These are phyloP conservation scores for Bagarius yarrelli DNA, from an alignment of 2,113 vertebrate species.

Conservation along the genomic window DNA sequence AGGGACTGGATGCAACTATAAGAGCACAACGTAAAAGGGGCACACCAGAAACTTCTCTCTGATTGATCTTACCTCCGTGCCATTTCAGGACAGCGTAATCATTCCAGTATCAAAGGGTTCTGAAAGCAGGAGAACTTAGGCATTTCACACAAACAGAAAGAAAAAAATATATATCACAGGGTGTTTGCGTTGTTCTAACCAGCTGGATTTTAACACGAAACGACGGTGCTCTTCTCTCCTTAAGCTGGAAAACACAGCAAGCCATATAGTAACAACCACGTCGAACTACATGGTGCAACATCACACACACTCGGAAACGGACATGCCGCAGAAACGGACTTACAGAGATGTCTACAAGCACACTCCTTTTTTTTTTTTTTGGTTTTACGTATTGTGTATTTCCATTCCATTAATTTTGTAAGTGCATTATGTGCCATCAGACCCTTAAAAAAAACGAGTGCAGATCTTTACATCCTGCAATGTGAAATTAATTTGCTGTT, in stretches of 20 bases:
- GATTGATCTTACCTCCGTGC: constrained; percentile 41
- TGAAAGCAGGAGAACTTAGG: constrained; percentile 14
- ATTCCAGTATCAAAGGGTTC: constrained; percentile 41
- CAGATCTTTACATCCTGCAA: background rate
- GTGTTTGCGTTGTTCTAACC: constrained; percentile 30
- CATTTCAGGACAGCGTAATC: constrained; percentile 39
- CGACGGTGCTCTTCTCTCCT: constrained; percentile 41
- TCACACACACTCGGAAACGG: constrained; percentile 2
- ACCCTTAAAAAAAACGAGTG: background rate
- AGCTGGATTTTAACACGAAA: constrained; percentile 19
- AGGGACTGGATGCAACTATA: constrained; percentile 27
- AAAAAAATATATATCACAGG: constrained; percentile 22
- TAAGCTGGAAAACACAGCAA: constrained; percentile 39
- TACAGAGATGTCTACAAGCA: constrained; percentile 41
- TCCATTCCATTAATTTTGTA: background rate
- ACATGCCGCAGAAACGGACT: background rate
- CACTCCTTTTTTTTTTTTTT: constrained; percentile 16
- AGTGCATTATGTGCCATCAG: constrained; percentile 26
- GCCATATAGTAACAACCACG: constrained; percentile 42
- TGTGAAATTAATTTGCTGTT: constrained; percentile 15
- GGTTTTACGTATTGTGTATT: background rate
- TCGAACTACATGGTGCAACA: constrained; percentile 30
- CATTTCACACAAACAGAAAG: constrained; percentile 14
- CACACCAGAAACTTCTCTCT: constrained; percentile 9
- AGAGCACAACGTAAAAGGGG: constrained; percentile 43